Percentiles rank a stretch among this genome's conserved stretches.
These are phyloP conservation scores for Syngnathus rostellatus DNA, from an alignment of 2,797 vertebrate genomes.

Conservation along the genomic window DNA sequence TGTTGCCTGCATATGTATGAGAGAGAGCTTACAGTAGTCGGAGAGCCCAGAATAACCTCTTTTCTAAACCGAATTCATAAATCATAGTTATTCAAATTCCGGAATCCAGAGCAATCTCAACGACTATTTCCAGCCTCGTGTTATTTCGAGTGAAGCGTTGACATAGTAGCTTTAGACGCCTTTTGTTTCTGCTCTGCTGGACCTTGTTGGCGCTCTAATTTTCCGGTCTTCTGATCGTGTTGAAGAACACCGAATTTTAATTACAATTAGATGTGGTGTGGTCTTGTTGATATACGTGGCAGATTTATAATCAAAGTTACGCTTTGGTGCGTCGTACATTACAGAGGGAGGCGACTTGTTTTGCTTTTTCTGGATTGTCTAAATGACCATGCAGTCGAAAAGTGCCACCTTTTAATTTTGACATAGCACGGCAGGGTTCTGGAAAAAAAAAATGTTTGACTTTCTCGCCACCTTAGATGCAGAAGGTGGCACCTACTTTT, in stretches of 20 bases:
- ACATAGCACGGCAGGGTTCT: too few relatives aligned
- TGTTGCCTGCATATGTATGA: slow-evolving; percentile 1
- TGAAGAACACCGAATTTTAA: background rate
- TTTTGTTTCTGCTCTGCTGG: background rate
- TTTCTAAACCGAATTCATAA: background rate
- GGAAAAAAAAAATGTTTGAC: too few relatives aligned
- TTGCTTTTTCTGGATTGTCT: too few relatives aligned
- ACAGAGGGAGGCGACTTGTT: background rate
- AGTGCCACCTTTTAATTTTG: too few relatives aligned
- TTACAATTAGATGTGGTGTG: background rate
- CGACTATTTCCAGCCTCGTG: background rate
- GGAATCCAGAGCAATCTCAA: background rate
- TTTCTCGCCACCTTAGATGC: too few relatives aligned
- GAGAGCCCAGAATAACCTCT: background rate
- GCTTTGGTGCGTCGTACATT: background rate
- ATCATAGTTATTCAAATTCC: background rate
- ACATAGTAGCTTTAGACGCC: background rate
- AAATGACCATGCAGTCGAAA: too few relatives aligned
- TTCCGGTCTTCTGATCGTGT: background rate
- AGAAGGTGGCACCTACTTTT: too few relatives aligned
- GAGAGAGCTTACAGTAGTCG: background rate
- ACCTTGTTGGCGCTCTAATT: background rate
- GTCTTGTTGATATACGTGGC: background rate
- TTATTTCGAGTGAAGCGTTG: background rate
- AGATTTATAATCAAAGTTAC: slow-evolving; percentile 2